A percentile compares a stretch with the other conserved stretches of the same genome.
phyloP scores from a whole-genome alignment of 1,140 invertebrate genomes.

The Anagrus nilaparvatae region DNA sequence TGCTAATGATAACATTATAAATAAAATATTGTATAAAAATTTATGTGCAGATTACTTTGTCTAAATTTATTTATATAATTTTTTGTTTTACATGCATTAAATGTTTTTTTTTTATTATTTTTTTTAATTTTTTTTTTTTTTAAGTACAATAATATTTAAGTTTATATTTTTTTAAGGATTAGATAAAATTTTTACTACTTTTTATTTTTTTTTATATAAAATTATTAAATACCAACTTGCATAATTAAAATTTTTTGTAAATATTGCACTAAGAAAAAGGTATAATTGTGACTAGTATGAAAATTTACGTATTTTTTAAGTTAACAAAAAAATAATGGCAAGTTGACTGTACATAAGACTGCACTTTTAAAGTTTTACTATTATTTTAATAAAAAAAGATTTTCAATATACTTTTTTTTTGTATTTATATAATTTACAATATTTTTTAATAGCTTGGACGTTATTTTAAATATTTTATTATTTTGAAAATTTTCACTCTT shows the following conservation, averaged over 20 bases:
- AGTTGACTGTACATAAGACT: no score
- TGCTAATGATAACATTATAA: conserved; percentile 41
- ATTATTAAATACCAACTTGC: background rate
- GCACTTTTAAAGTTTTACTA: no score
- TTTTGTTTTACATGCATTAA: conserved; percentile 7
- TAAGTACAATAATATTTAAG: conserved; percentile 1
- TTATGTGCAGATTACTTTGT: conserved; percentile 7
- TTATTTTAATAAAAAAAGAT: no score
- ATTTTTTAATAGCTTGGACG: no score
- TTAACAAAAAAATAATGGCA: no score
- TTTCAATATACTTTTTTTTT: no score
- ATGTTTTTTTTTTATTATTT: conserved; percentile 4
- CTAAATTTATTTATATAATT: conserved; percentile 6
- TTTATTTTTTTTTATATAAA: conserved; percentile 1
- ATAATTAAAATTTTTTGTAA: conserved; percentile 1
- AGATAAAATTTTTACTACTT: no score
- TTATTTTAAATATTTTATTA: no score
- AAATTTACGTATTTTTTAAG: background rate
- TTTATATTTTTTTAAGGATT: conserved; percentile 4
- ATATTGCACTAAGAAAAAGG: conserved; percentile 1
- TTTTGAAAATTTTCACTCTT: no score
- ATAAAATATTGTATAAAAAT: conserved; percentile 42
- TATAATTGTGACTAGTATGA: background rate
- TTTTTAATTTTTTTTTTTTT: conserved; percentile 1
- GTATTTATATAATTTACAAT: no score